Conservation (phyloP, 2,113 vertebrate genomes). For the Sinocyclocheilus anshuiensis region DNA sequence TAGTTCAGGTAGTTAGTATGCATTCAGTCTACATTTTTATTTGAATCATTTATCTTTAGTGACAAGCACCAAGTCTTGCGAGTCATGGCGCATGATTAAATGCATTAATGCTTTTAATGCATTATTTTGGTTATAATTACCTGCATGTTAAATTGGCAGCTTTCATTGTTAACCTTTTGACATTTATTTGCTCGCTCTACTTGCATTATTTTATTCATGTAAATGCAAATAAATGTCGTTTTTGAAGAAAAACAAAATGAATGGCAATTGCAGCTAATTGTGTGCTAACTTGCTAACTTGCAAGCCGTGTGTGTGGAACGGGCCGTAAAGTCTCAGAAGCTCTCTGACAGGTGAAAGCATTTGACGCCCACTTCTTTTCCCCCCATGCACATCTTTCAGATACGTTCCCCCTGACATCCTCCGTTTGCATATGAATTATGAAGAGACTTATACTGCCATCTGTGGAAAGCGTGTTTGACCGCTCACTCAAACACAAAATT, state of each 20-base stretch:
- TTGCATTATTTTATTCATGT: background rate
- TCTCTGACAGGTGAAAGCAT: constrained; percentile 46
- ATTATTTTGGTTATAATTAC: background rate
- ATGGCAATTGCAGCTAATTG: background rate
- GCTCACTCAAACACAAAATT: constrained; percentile 39
- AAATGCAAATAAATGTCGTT: too few relatives aligned
- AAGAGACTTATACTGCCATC: constrained; percentile 47
- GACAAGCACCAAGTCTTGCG: background rate
- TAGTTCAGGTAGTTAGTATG: too few relatives aligned
- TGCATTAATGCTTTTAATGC: background rate
- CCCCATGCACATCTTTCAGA: constrained; percentile 30
- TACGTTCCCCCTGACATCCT: constrained; percentile 37
- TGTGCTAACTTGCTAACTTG: too few relatives aligned
- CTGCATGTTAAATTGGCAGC: background rate
- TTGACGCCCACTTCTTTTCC: constrained; percentile 9
- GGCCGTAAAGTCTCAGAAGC: constrained; percentile 15
- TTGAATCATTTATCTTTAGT: background rate
- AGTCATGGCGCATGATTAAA: too few relatives aligned
- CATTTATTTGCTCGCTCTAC: background rate
- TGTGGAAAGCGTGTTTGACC: constrained; percentile 45
- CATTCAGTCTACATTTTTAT: too few relatives aligned
- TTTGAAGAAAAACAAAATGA: too few relatives aligned
- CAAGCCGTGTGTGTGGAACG: too few relatives aligned
- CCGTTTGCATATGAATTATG: constrained; percentile 48
- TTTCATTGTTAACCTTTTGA: background rate